Evolutionary conservation across 2,113 vertebrate species (phyloP).

Genomic region (Fukomys damarensis): DNA sequence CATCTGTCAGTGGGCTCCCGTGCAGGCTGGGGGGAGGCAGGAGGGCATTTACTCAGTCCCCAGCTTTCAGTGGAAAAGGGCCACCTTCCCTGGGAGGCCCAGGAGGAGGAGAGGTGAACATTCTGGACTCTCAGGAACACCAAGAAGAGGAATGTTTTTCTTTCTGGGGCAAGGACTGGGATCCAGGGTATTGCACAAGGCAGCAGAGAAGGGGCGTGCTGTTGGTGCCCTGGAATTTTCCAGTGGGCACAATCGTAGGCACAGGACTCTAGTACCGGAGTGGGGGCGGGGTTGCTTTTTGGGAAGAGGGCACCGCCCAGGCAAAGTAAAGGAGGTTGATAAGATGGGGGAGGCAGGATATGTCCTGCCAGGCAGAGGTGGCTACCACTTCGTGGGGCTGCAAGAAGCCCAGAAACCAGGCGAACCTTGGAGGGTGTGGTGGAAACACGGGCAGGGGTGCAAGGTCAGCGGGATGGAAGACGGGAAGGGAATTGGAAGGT

Average conservation of each 20-base stretch:
- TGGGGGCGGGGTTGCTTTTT: not conserved
- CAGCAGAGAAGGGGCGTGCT: not conserved
- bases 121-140: not conserved
- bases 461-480: not conserved
- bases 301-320: not conserved
- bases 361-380: slow-evolving; percentile 73
- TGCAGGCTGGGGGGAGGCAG: slow-evolving; percentile 90
- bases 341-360: not conserved
- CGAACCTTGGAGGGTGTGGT: not conserved
- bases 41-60: slow-evolving; percentile 35
- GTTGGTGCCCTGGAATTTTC: not conserved
- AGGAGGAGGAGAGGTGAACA: not conserved
- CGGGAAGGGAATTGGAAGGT: not conserved
- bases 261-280: not conserved
- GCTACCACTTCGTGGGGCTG: not conserved
- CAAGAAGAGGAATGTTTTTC: not conserved
- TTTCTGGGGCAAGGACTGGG: slow-evolving; percentile 24
- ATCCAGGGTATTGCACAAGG: not conserved
- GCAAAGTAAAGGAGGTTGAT: not conserved
- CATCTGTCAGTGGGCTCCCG: slow-evolving; percentile 94
- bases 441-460: not conserved
- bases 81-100: not conserved
- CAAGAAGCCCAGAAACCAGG: not conserved
- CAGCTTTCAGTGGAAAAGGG: not conserved
- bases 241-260: not conserved